These are phyloP conservation scores for Todiramphus saurophagus DNA, from an alignment of 2,113 vertebrate species.

Conservation along the genomic window DNA sequence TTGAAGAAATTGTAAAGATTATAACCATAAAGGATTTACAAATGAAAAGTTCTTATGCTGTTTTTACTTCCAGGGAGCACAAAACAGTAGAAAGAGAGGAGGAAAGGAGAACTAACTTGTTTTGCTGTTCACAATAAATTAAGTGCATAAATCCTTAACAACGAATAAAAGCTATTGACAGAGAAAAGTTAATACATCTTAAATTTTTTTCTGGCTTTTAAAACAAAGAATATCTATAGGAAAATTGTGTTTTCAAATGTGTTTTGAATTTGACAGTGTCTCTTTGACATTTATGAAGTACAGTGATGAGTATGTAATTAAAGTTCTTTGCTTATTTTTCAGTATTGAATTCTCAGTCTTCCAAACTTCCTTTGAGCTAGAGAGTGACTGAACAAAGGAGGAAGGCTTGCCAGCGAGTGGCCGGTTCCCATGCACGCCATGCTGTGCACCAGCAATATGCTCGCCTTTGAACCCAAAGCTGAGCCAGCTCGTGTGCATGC, in stretches of 20 bases:
- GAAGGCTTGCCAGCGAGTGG: not conserved
- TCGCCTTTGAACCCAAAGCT: not conserved
- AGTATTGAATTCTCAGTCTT: not conserved
- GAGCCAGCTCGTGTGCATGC: not conserved
- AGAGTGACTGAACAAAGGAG: not conserved
- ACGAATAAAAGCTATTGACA: conserved; percentile 26
- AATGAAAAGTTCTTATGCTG: not conserved
- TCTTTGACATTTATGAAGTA: conserved; percentile 42
- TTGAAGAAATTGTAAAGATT: not conserved
- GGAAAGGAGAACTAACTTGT: not conserved
- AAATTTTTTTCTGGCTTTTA: not conserved
- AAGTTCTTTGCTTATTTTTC: conserved; percentile 44
- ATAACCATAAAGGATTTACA: not conserved
- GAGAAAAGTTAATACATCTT: conserved; percentile 34
- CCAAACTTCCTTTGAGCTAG: not conserved
- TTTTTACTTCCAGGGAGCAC: not conserved
- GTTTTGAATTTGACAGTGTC: conserved; percentile 50
- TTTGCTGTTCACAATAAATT: conserved; percentile 8
- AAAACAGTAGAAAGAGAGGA: not conserved
- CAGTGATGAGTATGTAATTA: conserved; percentile 38
- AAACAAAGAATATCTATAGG: conserved; percentile 42
- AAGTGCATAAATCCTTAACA: conserved; percentile 22
- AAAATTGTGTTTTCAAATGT: conserved; percentile 40
- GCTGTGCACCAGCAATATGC: not conserved
- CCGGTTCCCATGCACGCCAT: not conserved